Base-by-base conservation (phyloP, 2,113 vertebrate genomes). In the Lycaon pictus region DNA sequence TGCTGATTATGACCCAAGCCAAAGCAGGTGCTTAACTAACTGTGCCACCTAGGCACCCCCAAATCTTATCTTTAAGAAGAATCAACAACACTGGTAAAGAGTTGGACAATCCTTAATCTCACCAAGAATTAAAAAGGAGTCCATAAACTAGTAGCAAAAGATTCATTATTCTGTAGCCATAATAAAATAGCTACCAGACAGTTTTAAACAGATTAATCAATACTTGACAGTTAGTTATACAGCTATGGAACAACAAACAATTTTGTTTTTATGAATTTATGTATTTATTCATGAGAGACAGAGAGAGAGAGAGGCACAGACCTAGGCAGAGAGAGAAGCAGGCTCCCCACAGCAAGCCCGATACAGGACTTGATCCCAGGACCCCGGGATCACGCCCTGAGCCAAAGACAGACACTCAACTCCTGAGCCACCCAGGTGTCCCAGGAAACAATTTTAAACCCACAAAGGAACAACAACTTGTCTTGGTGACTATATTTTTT, bases 201-300 rank as follows among this genome's bases (percentile, higher is more conserved):
- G 60, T 84, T 84, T 96, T 71, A 88, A 83, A 92, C 69, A 71
- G n/a, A 29, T 65, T 96, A 63, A 86, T 48, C 65, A 94, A 82
- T 56, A 94, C 4, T n/a, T 90, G 74, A 93, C 8, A 87, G 22
- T 86, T 96, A 29, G 29, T 86, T 96, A 29, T 90, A 35, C 12
- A 82, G 35, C 32, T 17, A 65, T 20, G 29, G 13, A 87, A 76
- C 23, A 19, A 60, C 58, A 60, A 60, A 60, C 43, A 7, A 7
- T 60, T 60, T 22, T 60, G 58, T 60, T 17, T 60, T 19, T 60
- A 60, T 7, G 20, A 20, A 60, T 60, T 60, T 60, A 60, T 60
- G 17, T 60, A 60, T 60, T 60, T 60, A 43, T 43, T 43, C 43
- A 43, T 60, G 58, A 60, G 58, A 60, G 58, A 60, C 58, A 60